Evolutionary conservation across 2,113 vertebrate genomes (phyloP).

Genomic region (Eclectus roratus): DNA sequence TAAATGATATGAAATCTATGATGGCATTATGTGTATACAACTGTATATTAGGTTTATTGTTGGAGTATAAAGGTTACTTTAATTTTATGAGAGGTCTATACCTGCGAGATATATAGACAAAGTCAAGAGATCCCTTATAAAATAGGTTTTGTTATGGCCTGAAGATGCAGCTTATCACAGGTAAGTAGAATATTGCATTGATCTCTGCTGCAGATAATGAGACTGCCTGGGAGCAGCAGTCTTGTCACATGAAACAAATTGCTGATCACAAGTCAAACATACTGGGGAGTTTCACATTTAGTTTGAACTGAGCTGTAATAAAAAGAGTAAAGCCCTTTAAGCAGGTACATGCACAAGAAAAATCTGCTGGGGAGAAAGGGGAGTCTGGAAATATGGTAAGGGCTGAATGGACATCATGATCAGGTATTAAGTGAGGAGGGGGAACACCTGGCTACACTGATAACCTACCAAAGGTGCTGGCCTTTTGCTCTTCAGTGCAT

Average conservation of each 20-base stretch:
- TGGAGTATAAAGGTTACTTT: background rate
- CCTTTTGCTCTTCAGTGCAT: rapidly evolving
- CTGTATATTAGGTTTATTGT: background rate
- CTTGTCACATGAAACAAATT: background rate
- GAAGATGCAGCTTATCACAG: constrained; percentile 2
- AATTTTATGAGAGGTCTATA: constrained; percentile 1
- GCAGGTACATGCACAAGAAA: background rate
- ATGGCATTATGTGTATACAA: background rate
- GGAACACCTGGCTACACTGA: background rate
- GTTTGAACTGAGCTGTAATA: background rate
- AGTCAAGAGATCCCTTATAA: background rate
- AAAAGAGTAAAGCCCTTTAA: background rate
- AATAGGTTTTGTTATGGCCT: background rate
- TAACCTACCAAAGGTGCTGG: background rate
- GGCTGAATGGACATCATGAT: rapidly evolving
- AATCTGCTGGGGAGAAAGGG: background rate
- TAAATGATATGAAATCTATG: background rate
- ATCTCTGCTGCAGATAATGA: constrained; percentile 14
- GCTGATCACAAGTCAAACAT: background rate
- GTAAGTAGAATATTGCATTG: background rate
- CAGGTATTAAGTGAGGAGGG: background rate
- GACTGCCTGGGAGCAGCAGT: constrained; percentile 11
- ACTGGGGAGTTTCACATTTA: background rate
- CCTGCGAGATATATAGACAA: background rate
- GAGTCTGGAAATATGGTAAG: background rate